These are phyloP conservation scores for Menidia beryllina DNA, from an alignment of 2,113 vertebrate genomes.

Conservation along the genomic window DNA sequence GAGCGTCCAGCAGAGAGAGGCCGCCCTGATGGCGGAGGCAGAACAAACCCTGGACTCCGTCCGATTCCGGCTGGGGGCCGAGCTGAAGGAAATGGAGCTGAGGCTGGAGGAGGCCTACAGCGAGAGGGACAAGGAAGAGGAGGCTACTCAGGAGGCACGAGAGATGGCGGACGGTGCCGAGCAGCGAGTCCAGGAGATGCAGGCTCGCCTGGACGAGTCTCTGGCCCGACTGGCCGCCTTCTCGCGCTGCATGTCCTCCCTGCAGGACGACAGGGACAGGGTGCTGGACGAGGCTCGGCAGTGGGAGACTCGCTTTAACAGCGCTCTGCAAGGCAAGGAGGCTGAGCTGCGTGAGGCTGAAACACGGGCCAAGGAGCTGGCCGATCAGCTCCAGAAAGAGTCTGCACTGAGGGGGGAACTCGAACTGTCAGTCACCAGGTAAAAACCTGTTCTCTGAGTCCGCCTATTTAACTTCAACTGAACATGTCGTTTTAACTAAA, in stretches of 20 bases:
- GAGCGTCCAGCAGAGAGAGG: constrained; percentile 75
- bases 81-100: constrained; percentile 86
- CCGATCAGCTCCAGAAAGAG: constrained; percentile 84
- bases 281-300: constrained; percentile 91
- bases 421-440: constrained; percentile 80
- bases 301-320: constrained; percentile 92
- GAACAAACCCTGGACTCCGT: constrained; percentile 88
- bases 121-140: constrained; percentile 84
- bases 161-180: constrained; percentile 79
- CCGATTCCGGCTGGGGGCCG: constrained; percentile 86
- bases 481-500: neutral
- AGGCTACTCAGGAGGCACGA: constrained; percentile 77
- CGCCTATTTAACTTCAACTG: neutral
- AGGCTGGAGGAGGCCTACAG: constrained; percentile 83
- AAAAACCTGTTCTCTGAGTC: constrained; percentile 13
- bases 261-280: constrained; percentile 95
- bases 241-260: constrained; percentile 94
- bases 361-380: constrained; percentile 78
- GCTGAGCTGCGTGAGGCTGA: constrained; percentile 87
- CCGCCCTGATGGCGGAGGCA: constrained; percentile 85
- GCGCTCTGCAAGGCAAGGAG: constrained; percentile 90
- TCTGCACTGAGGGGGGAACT: constrained; percentile 83
- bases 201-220: constrained; percentile 87
- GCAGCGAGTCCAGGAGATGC: constrained; percentile 82
- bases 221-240: constrained; percentile 93